phyloP scores from a whole-genome alignment of 2,113 vertebrate genomes.

The Apus apus region DNA sequence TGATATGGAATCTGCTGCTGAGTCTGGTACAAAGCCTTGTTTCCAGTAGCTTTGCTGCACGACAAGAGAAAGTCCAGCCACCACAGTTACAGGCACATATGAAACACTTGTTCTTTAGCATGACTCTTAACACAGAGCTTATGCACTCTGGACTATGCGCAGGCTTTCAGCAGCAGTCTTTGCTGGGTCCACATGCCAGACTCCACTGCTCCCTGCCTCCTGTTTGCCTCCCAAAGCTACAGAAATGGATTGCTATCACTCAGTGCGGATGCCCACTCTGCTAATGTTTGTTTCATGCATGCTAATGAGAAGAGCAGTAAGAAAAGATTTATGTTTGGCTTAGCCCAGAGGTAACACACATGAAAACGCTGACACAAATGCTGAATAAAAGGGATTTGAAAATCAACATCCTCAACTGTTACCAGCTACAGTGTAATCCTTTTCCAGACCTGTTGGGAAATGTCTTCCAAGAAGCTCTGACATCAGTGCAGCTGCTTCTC shows the following conservation, averaged over 20 bases:
- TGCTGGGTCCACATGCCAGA: neutral
- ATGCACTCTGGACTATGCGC: neutral
- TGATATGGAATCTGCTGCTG: neutral
- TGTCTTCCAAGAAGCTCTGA: constrained; percentile 44
- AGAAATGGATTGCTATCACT: neutral
- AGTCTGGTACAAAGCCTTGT: constrained; percentile 1
- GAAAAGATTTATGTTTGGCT: constrained; percentile 45
- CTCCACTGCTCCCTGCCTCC: neutral
- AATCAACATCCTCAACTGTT: constrained; percentile 63
- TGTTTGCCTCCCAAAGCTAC: neutral
- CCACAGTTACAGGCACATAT: neutral
- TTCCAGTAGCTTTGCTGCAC: neutral
- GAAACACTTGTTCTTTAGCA: neutral
- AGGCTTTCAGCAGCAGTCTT: neutral
- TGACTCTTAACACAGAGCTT: neutral
- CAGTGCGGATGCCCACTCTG: neutral
- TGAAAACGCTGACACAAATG: constrained; percentile 67
- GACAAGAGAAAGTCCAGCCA: neutral
- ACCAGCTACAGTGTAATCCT: constrained; percentile 53
- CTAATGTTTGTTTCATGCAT: constrained; percentile 49
- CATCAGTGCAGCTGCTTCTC: constrained; percentile 40
- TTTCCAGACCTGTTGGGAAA: constrained; percentile 55
- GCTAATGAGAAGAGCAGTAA: constrained; percentile 48
- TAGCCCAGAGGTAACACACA: constrained; percentile 57
- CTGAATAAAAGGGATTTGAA: constrained; percentile 68